Base-by-base conservation (phyloP, 2,113 vertebrate species). In the Campylomormyrus tamandua region DNA sequence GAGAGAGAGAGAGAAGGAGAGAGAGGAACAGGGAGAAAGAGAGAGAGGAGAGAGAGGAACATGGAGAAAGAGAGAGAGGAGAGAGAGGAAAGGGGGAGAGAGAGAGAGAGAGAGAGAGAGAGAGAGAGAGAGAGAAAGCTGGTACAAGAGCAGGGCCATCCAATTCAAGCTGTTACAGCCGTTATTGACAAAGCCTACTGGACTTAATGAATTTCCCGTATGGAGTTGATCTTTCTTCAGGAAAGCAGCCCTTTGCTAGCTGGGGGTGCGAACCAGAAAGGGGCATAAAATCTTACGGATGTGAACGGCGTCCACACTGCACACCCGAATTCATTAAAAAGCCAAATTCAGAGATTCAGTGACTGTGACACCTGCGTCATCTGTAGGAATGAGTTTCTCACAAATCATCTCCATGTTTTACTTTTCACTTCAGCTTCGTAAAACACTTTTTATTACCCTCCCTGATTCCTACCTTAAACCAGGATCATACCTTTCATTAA, bases 141-240 rank as follows among this genome's bases (percentile, higher is more conserved):
- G 24, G 62, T 31, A 70, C 27, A 31, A 31, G n/a, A 31, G 62
- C 62, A 13, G 62, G 62, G 5, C 13, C n/a, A 6, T 27, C 49
- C 49, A 87, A 35, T 87, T 87, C 85, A 50, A 52, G 27, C 49
- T 87, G 49, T 53, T 87, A 87, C 85, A 87, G 42, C n/a, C 49
- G 2, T 31, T 87, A 87, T 52, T 87, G n/a, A 87, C 49, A 87
- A 50, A 87, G 85, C 27, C 49, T 84, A 2, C 39, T 4, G 39
- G 8, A 84, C 45, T 46, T 84, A 84, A 84, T 84, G 83, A 84
- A 84, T 84, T 84, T 84, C 83, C 42, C 24, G 19, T 84, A 84
- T 4, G 10, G 19, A 84, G 83, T 84, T 84, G 45, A 46, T 84
- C 83, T 24, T 84, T 84, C 83, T 46, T 27, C 21, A 21, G 45